A percentile compares a stretch with the other conserved stretches of the same genome.
phyloP scores from a whole-genome alignment of 2,797 vertebrate species.

The Anas georgica region DNA sequence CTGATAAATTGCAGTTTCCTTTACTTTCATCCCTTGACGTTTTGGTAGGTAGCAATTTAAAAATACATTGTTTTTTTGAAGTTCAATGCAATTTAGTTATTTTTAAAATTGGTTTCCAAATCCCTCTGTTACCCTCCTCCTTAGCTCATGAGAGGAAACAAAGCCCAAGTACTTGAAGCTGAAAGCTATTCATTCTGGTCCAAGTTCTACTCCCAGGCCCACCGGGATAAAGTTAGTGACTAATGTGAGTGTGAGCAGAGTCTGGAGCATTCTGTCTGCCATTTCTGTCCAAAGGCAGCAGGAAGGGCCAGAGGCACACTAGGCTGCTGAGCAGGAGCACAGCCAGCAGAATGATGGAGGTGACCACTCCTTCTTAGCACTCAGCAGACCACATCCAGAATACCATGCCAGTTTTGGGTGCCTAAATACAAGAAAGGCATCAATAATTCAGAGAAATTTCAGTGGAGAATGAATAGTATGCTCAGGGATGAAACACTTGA shows the following conservation, averaged over 20 bases:
- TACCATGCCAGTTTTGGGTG: background rate
- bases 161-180: background rate
- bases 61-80: background rate
- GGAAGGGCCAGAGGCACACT: background rate
- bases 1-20: background rate
- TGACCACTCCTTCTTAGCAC: background rate
- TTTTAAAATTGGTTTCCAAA: background rate
- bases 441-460: background rate
- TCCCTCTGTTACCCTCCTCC: background rate
- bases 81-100: background rate
- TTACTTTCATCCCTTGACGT: background rate
- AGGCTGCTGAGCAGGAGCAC: background rate
- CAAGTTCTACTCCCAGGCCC: background rate
- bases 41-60: background rate
- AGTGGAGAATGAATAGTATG: rapidly evolving
- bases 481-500: background rate
- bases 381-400: background rate
- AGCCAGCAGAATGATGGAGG: background rate
- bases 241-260: background rate
- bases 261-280: background rate
- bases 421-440: background rate
- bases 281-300: background rate
- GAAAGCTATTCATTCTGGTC: background rate
- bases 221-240: background rate
- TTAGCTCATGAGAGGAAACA: background rate